Conservation (phyloP, 2,888 invertebrate species). For the Tuta absoluta region DNA sequence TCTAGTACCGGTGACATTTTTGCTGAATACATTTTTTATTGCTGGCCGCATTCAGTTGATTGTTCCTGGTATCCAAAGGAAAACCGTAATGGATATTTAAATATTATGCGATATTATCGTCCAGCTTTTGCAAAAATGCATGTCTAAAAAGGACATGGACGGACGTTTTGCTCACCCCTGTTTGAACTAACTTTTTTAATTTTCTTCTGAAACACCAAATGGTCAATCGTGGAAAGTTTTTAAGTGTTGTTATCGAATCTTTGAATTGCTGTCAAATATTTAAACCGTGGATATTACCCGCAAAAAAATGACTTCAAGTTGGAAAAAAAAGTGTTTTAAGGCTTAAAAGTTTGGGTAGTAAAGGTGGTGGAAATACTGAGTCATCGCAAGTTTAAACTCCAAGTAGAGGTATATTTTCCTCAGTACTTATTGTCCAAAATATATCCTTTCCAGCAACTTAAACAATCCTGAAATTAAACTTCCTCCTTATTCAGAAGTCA, state of each 20-base stretch:
- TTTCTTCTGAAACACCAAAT: slow-evolving; percentile 58
- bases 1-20: background rate
- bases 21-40: slow-evolving; percentile 28
- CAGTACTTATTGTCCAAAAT: too few species aligned
- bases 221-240: slow-evolving; percentile 57
- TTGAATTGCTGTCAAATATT: background rate
- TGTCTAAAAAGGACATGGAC: slow-evolving; percentile 39
- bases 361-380: too few species aligned
- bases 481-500: slow-evolving; percentile 10
- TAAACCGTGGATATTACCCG: too few species aligned
- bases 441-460: background rate
- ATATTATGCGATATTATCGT: background rate
- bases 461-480: slow-evolving; percentile 31
- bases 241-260: slow-evolving; percentile 34
- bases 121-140: slow-evolving; percentile 31
- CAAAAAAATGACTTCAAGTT: too few species aligned
- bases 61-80: too few species aligned
- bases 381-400: too few species aligned
- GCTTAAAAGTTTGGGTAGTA: too few species aligned
- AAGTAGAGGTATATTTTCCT: too few species aligned
- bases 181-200: slow-evolving; percentile 67
- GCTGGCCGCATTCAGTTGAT: background rate
- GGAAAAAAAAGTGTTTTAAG: too few species aligned
- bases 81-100: slow-evolving; percentile 10
- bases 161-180: slow-evolving; percentile 50